Percentiles rank a stretch among this genome's conserved stretches.
Conservation (phyloP, 2,797 vertebrate genomes). For the Halcyon chelicuti region DNA sequence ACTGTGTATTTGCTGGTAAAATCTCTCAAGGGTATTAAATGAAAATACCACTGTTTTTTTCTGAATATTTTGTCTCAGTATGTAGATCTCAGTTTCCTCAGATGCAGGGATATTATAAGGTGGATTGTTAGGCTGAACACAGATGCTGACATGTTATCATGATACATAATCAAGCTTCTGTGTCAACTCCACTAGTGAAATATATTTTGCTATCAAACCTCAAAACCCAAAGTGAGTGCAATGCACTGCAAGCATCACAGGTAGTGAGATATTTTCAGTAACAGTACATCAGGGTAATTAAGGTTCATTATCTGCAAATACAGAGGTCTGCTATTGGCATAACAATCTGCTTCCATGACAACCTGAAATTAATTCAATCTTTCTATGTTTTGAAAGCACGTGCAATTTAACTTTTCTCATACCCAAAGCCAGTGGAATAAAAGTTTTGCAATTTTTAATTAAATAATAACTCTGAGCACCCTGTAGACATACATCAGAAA, state of each 20-base stretch:
- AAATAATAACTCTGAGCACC: neutral
- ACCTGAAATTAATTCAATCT: conserved; percentile 46
- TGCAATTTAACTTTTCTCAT: conserved; percentile 43
- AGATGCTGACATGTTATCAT: neutral
- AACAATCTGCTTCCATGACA: conserved; percentile 24
- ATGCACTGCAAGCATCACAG: neutral
- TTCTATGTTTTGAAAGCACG: conserved; percentile 38
- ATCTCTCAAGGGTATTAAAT: conserved; percentile 2
- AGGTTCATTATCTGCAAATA: conserved; percentile 43
- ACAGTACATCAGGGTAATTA: conserved; percentile 10
- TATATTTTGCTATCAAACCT: neutral
- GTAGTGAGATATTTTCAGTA: conserved; percentile 27
- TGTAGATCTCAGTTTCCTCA: neutral
- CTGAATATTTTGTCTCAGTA: neutral
- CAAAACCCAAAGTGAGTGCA: neutral
- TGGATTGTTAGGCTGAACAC: neutral
- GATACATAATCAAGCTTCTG: neutral
- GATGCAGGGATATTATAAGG: neutral
- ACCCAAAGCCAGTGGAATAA: conserved; percentile 10
- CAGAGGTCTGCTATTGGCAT: neutral
- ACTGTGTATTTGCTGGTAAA: neutral
- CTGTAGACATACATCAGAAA: neutral
- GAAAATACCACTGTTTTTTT: neutral
- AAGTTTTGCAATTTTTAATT: conserved; percentile 43
- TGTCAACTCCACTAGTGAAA: neutral